Conservation (phyloP, 2,113 vertebrate genomes). For the Pomatostomus ruficeps region DNA sequence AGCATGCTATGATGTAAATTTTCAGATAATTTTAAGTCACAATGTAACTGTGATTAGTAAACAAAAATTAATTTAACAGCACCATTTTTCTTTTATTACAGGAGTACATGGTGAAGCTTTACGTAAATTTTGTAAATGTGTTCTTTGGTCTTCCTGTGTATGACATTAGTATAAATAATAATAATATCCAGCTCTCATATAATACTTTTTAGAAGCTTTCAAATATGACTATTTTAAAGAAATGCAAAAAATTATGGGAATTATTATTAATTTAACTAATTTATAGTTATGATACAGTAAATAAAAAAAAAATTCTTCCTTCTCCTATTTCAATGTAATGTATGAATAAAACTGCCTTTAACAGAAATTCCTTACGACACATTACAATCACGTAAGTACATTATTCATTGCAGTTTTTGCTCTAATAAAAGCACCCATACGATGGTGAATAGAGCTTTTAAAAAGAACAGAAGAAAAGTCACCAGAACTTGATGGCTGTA, state of each 20-base stretch:
- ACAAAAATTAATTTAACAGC: background rate
- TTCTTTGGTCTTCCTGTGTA: background rate
- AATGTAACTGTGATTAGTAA: background rate
- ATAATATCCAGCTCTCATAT: background rate
- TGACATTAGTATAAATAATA: background rate
- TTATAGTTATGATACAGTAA: background rate
- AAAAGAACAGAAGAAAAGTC: background rate
- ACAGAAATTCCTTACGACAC: background rate
- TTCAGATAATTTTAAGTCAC: background rate
- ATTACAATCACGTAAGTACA: background rate
- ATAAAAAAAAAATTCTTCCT: background rate
- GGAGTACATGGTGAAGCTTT: background rate
- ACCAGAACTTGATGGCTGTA: background rate
- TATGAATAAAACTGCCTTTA: background rate
- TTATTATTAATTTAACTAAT: background rate
- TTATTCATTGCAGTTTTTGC: background rate
- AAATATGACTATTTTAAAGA: background rate
- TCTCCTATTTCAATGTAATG: background rate
- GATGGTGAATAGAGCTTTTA: background rate
- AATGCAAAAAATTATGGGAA: background rate
- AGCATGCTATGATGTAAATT: background rate
- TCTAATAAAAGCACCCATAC: background rate
- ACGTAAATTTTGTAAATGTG: background rate
- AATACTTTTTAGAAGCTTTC: background rate
- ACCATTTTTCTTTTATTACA: background rate